Conservation (phyloP, 2,113 vertebrate species). For the Mesocricetus auratus region DNA sequence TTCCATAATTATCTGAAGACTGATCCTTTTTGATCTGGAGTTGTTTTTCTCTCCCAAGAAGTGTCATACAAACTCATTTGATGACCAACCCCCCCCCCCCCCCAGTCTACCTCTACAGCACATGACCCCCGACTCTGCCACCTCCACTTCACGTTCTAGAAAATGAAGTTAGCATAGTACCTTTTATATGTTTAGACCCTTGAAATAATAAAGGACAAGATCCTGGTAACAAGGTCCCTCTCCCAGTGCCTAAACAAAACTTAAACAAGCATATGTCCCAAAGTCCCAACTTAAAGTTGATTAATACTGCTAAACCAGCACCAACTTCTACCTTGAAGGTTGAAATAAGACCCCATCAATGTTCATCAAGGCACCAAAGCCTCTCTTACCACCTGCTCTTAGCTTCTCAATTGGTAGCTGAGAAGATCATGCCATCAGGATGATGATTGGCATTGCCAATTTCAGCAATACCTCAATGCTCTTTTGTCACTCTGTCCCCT, state of each 20-base stretch:
- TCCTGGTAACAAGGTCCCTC: not conserved
- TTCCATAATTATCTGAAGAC: not conserved
- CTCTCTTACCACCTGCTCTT: not conserved
- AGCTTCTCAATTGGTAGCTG: not conserved
- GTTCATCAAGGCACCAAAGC: not conserved
- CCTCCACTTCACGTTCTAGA: not conserved
- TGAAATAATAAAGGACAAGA: not conserved
- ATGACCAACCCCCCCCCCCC: not conserved
- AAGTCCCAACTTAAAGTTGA: not conserved
- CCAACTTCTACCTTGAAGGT: not conserved
- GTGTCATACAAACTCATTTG: not conserved
- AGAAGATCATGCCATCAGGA: not conserved
- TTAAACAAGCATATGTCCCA: not conserved
- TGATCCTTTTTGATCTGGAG: slow-evolving; percentile 26
- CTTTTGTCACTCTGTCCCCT: not conserved
- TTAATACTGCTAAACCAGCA: not conserved
- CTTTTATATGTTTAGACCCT: slow-evolving; percentile 11
- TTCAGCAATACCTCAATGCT: not conserved
- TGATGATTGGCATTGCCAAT: not conserved
- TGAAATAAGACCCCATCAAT: not conserved
- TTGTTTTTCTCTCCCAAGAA: slow-evolving; percentile 1
- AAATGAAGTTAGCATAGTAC: not conserved
- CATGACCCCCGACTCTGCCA: not conserved
- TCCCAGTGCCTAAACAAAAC: not conserved
- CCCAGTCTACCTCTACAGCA: not conserved